phyloP scores from a whole-genome alignment of 1,140 invertebrate species.

The Atta texana region DNA sequence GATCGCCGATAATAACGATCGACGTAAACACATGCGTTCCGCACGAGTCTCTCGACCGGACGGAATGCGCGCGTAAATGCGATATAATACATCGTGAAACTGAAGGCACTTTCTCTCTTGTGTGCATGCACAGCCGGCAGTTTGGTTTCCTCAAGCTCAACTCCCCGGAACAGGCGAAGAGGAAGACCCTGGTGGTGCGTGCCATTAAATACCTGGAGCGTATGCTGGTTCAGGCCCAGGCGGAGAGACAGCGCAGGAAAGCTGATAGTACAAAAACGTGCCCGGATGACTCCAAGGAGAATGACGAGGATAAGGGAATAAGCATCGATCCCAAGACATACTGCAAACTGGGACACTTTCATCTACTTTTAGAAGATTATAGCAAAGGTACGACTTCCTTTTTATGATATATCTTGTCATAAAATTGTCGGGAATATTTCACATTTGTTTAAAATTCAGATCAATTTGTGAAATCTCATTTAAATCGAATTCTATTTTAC shows the following conservation, averaged over 20 bases:
- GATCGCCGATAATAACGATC: not conserved
- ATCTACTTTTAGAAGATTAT: conserved; percentile 96
- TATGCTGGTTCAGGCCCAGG: conserved; percentile 93
- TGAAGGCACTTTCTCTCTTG: not conserved
- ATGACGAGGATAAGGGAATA: conserved; percentile 88
- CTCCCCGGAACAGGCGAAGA: conserved; percentile 91
- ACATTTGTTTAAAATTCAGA: no score
- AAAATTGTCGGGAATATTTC: no score
- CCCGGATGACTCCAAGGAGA: conserved; percentile 84
- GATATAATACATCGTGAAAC: not conserved
- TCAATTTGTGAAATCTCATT: no score
- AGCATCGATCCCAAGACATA: conserved; percentile 96
- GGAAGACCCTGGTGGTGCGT: conserved; percentile 92
- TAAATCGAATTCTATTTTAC: no score
- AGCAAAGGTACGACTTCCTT: conserved; percentile 90
- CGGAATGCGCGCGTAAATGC: not conserved
- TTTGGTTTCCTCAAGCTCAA: conserved; percentile 95
- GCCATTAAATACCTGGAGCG: conserved; percentile 94
- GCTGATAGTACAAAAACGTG: conserved; percentile 86
- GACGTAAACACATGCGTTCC: no score
- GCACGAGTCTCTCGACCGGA: not conserved
- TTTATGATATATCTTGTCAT: no score
- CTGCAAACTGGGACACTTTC: conserved; percentile 97
- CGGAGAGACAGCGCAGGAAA: conserved; percentile 86
- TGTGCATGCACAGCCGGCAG: conserved; percentile 90